Evolutionary conservation across 1,140 invertebrate genomes (phyloP), one percentile per base, ranked within the genome.

Genomic region (Brachionus paranguensis): DNA sequence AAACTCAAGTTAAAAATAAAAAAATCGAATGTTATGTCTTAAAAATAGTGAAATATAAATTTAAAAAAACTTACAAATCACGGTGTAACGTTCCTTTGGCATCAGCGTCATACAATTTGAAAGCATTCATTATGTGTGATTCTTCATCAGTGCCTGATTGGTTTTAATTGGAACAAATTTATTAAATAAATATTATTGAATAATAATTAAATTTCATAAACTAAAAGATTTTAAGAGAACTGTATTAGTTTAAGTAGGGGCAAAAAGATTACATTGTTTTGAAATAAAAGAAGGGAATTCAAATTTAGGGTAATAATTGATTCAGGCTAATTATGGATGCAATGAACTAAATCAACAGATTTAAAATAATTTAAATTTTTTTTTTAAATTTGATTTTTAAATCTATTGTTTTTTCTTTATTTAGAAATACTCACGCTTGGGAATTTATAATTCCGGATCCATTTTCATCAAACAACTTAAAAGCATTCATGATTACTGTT

Each of bases 381-480:
- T 41, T 43, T 72, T 72, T 43, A 72, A 72, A 45, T 41, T 4
- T 41, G 2, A 14, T 45, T 72, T 45, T 45, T 17, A 43, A 41
- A 41, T 43, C 6, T n/a, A 10, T 43, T 72, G n/a, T 29, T 29
- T 37, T 6, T 37, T 37, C 33, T 7, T 37, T 37, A 37, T 37
- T 7, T 37, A 37, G 0, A 29, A 29, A 70, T n/a, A 78, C 74
- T 78, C 33, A 78, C 74, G 24, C n/a, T 45, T 81, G 14, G 14
- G 47, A 41, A n/a, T 33, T 68, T 17, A 84, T 24, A 50, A 27
- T 37, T 72, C 88, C 95, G 84, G 89, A 93, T 88, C 96, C 96
- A 87, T 96, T 95, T 90, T 97, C 95, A 88, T 97, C 96, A 88
- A 96, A 97, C 90, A 95, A 96, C 87, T 95, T 95, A 89, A 97